These are phyloP conservation scores for Xenopus tropicalis DNA, from an alignment of 2,113 vertebrate genomes.

Conservation along the genomic window UCB_Xtro_10.0 CM004444.2:82526001-82526500, in stretches of 20 bases:
- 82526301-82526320: background rate
- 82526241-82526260: background rate
- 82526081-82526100: background rate
- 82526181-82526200: conserved; percentile 38
- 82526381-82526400: too few species aligned
- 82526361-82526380: background rate
- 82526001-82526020: conserved; percentile 28
- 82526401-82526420: too few species aligned
- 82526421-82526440: too few species aligned
- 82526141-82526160: conserved; percentile 29
- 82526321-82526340: background rate
- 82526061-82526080: conserved; percentile 17
- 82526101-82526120: background rate
- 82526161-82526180: conserved; percentile 34
- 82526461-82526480: too few species aligned
- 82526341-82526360: background rate
- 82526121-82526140: conserved; percentile 29
- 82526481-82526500: too few species aligned
- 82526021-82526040: conserved; percentile 41
- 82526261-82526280: background rate
- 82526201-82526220: conserved; percentile 11
- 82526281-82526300: background rate
- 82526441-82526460: too few species aligned
- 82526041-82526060: conserved; percentile 35
- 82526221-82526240: background rate